Base-by-base conservation (phyloP, 1,140 invertebrate genomes). In the Aplysia californica region DNA sequence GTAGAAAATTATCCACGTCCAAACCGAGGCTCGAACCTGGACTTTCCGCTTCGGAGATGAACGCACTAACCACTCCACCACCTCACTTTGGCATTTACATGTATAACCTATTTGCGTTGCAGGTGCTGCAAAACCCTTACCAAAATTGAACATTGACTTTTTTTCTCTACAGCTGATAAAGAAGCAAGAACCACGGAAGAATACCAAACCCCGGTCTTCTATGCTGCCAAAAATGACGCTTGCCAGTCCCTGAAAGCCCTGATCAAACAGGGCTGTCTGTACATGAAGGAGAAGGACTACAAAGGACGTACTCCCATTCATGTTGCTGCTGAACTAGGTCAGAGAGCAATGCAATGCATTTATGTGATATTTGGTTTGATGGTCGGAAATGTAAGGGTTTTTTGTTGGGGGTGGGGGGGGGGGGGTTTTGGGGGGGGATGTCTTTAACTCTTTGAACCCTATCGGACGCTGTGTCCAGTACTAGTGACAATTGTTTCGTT, bases 341-440 rank as follows among this genome's bases (percentile, higher is more conserved):
- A 89, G 88, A 89, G 80, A 85, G 88, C 21, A 88, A 86, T 84
- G 87, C 87, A 76, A 87, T n/a, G n/a, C n/a, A n/a, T n/a, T n/a
- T n/a, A n/a, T n/a, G n/a, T n/a, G n/a, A n/a, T n/a, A n/a, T n/a
- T n/a, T n/a, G n/a, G n/a, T n/a, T n/a, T n/a, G n/a, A n/a, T n/a
- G n/a, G n/a, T n/a, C n/a, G n/a, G n/a, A n/a, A n/a, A n/a, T n/a
- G n/a, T n/a, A n/a, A n/a, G n/a, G n/a, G n/a, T n/a, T n/a, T n/a
- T n/a, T n/a, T n/a, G n/a, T n/a, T n/a, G n/a, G n/a, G n/a, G n/a
- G n/a, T n/a, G n/a, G n/a, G n/a, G n/a, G n/a, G n/a, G n/a, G n/a
- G n/a, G n/a, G n/a, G n/a, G n/a, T n/a, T n/a, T n/a, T n/a, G n/a
- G n/a, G n/a, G n/a, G n/a, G n/a, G n/a, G n/a, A n/a, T n/a, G n/a